These are phyloP conservation scores for Drosophila cracens DNA, from an alignment of 2,888 invertebrate genomes.

Conservation along the genomic window DNA sequence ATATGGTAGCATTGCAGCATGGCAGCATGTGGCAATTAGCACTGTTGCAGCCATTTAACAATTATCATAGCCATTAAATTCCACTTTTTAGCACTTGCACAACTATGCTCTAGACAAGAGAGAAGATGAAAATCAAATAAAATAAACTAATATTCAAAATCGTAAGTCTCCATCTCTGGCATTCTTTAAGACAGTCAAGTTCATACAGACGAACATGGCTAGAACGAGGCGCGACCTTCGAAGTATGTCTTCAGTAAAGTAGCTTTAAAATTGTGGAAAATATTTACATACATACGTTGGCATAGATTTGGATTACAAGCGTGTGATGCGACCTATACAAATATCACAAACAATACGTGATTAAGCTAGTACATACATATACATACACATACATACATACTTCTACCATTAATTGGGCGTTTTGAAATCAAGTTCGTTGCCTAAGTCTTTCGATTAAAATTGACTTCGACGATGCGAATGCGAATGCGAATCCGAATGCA, in stretches of 20 bases:
- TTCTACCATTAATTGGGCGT: too few species aligned
- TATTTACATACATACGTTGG: background rate
- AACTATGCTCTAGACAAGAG: background rate
- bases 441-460: conserved; percentile 48
- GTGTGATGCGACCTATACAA: background rate
- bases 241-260: background rate
- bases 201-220: background rate
- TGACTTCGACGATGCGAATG: conserved; percentile 9
- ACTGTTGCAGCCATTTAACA: conserved; percentile 44
- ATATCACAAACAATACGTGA: background rate
- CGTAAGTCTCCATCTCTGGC: background rate
- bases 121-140: background rate
- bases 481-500: conserved; percentile 6
- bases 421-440: conserved; percentile 43
- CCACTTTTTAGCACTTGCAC: background rate
- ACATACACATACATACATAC: background rate
- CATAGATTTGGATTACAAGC: background rate
- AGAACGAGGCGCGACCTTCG: background rate
- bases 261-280: background rate
- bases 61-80: conserved; percentile 36
- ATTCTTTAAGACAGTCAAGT: background rate
- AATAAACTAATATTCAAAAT: background rate
- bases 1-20: conserved; percentile 7
- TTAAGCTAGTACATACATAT: background rate
- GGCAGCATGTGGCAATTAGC: conserved; percentile 66